Base-by-base conservation (phyloP, 1,140 invertebrate species). In the Zaprionus vittiger region DNA sequence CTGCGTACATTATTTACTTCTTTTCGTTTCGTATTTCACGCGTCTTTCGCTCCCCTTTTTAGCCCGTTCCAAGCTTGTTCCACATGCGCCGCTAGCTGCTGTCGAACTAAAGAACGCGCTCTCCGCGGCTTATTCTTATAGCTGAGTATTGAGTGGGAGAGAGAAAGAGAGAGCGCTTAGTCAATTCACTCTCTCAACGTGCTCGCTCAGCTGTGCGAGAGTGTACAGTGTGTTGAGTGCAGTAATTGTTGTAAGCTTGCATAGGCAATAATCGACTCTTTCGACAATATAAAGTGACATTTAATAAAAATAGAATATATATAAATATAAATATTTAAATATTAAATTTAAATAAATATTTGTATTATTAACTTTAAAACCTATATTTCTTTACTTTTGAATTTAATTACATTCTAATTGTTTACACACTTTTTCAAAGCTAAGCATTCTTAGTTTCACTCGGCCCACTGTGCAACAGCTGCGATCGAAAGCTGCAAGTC, bases 71-170 rank as follows among this genome's bases (percentile, higher is more conserved):
- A 66, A 52, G 61, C 60, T 66, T 67, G 73, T 38, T 74, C 64
- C 82, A 75, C 61, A 79, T 72, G 59, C 84, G 49, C 68, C 80
- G 83, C 74, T 75, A 52, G 77, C 71, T 73, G 68, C 17, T 77
- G 83, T 71, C 85, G 59, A 80, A 87, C 85, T 89, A 78, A 79
- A 71, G 55, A 60, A 73, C 47, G 60, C 81, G 83, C 81, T 87
- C 78, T 78, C 63, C 68, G 52, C 62, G 66, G 84, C 75, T 87
- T 89, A 79, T 87, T 89, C 70, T 77, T 71, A 77, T 73, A 73
- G 69, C 59, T 44, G 12, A 31, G 47, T 56, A 41, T 66, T 59
- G 55, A 65, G 59, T 17, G 41, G 17, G 15, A 44, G 15, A 17
- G n/a, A 44, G 15, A 44, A 17, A 6, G 68, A 69, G 81, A 69